These are phyloP conservation scores for Melolontha melolontha DNA, from an alignment of 2,888 invertebrate species.

Conservation along the genomic window DNA sequence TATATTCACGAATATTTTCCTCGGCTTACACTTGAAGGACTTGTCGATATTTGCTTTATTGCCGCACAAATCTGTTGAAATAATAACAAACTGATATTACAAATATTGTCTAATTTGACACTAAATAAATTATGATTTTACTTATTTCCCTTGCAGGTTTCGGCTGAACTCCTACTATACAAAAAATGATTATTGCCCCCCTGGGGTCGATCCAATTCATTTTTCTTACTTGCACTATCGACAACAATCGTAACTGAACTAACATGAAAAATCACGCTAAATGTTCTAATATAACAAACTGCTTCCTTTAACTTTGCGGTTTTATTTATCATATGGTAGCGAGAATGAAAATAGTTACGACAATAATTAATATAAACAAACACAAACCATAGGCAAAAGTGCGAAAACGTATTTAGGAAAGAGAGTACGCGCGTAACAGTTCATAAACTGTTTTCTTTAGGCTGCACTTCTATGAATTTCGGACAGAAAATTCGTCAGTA, in stretches of 20 bases:
- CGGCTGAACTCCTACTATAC: constrained; percentile 15
- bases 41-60: constrained; percentile 6
- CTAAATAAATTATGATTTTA: background rate
- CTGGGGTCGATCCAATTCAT: constrained; percentile 12
- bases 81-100: constrained; percentile 8
- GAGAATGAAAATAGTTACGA: constrained; percentile 17
- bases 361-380: constrained; percentile 6
- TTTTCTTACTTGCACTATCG: background rate
- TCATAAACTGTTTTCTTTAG: too few relatives aligned
- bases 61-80: constrained; percentile 19
- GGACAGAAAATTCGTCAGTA: background rate
- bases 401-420: background rate
- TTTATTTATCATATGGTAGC: constrained; percentile 33
- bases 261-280: constrained; percentile 28
- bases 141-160: constrained; percentile 24
- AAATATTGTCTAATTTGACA: background rate
- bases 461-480: background rate
- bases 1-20: constrained; percentile 24
- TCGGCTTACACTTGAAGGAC: constrained; percentile 9
- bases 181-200: constrained; percentile 12
- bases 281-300: constrained; percentile 28
- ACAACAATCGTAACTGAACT: constrained; percentile 21
- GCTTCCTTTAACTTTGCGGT: constrained; percentile 32
- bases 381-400: constrained; percentile 6
- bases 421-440: too few relatives aligned